Conservation (phyloP, 2,797 vertebrate genomes). For the Cacajao melanocephalus region DNA sequence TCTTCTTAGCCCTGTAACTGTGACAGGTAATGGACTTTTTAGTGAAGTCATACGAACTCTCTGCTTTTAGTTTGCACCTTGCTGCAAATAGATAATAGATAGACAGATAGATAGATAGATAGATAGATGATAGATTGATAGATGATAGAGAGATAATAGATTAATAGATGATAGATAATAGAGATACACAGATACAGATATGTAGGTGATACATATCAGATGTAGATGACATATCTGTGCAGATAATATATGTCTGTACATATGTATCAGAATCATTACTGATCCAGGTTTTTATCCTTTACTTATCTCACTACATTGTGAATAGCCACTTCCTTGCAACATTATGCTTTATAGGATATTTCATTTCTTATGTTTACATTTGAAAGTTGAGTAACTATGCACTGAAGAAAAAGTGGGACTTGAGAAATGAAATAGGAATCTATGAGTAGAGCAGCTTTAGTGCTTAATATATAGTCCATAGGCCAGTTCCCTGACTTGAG, state of each 20-base stretch:
- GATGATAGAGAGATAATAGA: background rate
- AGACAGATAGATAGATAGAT: background rate
- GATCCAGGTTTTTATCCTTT: background rate
- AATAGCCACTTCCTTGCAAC: background rate
- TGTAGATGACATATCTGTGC: background rate
- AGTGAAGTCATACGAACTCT: background rate
- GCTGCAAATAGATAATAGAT: background rate
- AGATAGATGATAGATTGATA: background rate
- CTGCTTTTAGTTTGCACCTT: background rate
- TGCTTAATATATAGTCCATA: background rate
- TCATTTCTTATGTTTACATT: background rate
- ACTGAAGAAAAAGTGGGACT: background rate
- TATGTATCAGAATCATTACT: background rate
- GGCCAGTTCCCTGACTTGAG: background rate
- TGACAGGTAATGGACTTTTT: background rate
- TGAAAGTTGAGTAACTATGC: background rate
- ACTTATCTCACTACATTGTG: background rate
- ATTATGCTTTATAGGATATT: background rate
- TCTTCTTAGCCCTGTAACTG: background rate
- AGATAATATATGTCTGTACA: background rate
- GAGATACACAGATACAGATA: background rate
- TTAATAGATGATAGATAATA: background rate
- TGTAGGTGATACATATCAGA: background rate
- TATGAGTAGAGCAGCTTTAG: background rate
- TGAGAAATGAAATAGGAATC: background rate